A percentile compares a stretch with the other conserved stretches of the same genome.
phyloP scores from a whole-genome alignment of 2,888 invertebrate species.

The Microctonus brassicae region DNA sequence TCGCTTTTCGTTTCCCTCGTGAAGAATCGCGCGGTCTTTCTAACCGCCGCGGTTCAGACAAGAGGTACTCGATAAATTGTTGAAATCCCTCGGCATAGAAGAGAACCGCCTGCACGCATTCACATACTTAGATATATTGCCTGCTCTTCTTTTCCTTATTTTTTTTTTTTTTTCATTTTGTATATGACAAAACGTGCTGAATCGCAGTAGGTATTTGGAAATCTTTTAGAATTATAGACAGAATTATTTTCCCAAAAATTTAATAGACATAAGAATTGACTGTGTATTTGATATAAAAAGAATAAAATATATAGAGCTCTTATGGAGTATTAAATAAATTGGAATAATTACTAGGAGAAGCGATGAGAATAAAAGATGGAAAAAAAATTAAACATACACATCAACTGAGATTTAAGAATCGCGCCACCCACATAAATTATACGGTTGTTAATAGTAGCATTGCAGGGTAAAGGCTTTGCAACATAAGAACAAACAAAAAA shows the following conservation, averaged over 20 bases:
- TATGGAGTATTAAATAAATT: slow-evolving; percentile 37
- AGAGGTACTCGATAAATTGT: slow-evolving; percentile 33
- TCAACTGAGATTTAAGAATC: background rate
- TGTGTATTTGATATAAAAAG: slow-evolving; percentile 25
- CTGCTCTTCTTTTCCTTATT: slow-evolving; percentile 19
- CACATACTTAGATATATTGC: background rate
- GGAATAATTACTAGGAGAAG: slow-evolving; percentile 42
- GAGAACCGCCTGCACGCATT: slow-evolving; percentile 1
- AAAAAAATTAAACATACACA: slow-evolving; percentile 8
- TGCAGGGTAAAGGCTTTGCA: background rate
- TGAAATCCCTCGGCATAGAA: slow-evolving; percentile 31
- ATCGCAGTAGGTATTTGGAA: slow-evolving; percentile 26
- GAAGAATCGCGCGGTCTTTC: background rate
- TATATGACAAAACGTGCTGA: slow-evolving; percentile 29
- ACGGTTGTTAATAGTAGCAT: no score
- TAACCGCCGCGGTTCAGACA: slow-evolving; percentile 18
- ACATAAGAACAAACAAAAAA: slow-evolving; percentile 12
- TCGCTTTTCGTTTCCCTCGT: slow-evolving; percentile 16
- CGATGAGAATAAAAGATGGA: slow-evolving; percentile 25
- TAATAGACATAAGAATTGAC: no score
- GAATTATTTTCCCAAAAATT: no score
- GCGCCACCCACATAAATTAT: no score
- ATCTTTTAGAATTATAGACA: slow-evolving; percentile 9
- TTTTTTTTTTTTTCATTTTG: slow-evolving; percentile 23
- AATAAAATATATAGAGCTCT: slow-evolving; percentile 6